Percentiles rank a stretch among this genome's conserved stretches.
These are phyloP conservation scores for Fregetta grallaria DNA, from an alignment of 2,113 vertebrate genomes.

Conservation along the genomic window DNA sequence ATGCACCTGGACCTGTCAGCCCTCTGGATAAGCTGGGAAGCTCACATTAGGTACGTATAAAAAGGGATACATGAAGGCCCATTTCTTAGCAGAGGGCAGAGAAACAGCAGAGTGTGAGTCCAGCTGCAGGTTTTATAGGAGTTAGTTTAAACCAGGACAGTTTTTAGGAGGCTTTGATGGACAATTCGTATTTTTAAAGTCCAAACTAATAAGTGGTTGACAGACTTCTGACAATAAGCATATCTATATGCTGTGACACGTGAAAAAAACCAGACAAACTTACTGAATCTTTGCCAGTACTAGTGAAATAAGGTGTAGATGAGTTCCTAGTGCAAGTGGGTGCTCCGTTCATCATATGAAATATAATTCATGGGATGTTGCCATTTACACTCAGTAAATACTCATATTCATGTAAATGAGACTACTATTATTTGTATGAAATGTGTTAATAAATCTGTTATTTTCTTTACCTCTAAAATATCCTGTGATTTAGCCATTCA, in stretches of 20 bases:
- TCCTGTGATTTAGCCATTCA: neutral
- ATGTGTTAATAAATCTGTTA: neutral
- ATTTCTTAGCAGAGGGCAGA: neutral
- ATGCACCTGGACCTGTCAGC: neutral
- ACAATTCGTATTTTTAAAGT: neutral
- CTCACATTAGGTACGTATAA: neutral
- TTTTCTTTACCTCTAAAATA: neutral
- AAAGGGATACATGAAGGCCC: neutral
- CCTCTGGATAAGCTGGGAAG: neutral
- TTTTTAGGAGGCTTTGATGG: neutral
- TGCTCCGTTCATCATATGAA: neutral
- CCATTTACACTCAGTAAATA: neutral
- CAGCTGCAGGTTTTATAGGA: neutral
- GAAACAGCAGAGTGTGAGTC: neutral
- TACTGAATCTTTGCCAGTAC: too few relatives aligned
- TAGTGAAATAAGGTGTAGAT: neutral
- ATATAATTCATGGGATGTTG: neutral
- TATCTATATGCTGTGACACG: neutral
- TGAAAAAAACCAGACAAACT: neutral
- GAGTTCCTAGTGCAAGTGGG: neutral
- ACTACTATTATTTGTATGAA: neutral
- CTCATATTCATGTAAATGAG: neutral
- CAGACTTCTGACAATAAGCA: neutral
- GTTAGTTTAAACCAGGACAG: neutral
- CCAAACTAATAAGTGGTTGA: neutral